Conservation (phyloP, 2,888 invertebrate genomes). For the Seira sanloemensis region DNA sequence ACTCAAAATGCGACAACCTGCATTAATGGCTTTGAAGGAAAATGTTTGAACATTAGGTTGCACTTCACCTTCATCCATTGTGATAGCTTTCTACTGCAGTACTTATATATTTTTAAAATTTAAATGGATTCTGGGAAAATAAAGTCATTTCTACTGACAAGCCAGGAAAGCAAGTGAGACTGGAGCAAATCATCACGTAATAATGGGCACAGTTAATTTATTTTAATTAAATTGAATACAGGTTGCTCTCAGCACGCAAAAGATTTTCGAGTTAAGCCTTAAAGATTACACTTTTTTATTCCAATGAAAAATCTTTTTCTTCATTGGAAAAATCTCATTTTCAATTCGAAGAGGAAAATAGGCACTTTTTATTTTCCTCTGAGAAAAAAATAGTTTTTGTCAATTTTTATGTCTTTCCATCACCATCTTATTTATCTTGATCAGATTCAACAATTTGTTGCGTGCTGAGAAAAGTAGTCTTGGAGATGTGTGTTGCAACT, state of each 20-base stretch:
- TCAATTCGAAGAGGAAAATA: conserved; percentile 30
- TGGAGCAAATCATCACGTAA: no score
- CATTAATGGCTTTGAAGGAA: no score
- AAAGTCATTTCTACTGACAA: no score
- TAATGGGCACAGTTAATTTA: neutral
- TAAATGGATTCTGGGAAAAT: no score
- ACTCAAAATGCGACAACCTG: no score
- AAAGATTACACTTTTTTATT: neutral
- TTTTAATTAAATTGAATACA: neutral
- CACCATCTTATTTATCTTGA: conserved; percentile 6
- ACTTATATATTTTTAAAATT: no score
- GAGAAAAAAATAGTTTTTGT: neutral
- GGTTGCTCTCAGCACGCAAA: neutral
- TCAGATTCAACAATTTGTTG: conserved; percentile 40
- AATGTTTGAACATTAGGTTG: no score
- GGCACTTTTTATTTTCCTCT: neutral
- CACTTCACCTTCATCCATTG: no score
- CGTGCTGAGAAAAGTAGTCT: neutral
- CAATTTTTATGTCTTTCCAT: conserved; percentile 4
- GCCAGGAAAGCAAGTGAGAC: no score
- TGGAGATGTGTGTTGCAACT: conserved; percentile 18
- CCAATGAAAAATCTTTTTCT: neutral
- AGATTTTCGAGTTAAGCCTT: neutral
- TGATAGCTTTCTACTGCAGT: no score
- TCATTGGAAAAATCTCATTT: conserved; percentile 21